These are phyloP conservation scores for Calliopum simillimum DNA, from an alignment of 2,888 invertebrate species.

Conservation along the genomic window DNA sequence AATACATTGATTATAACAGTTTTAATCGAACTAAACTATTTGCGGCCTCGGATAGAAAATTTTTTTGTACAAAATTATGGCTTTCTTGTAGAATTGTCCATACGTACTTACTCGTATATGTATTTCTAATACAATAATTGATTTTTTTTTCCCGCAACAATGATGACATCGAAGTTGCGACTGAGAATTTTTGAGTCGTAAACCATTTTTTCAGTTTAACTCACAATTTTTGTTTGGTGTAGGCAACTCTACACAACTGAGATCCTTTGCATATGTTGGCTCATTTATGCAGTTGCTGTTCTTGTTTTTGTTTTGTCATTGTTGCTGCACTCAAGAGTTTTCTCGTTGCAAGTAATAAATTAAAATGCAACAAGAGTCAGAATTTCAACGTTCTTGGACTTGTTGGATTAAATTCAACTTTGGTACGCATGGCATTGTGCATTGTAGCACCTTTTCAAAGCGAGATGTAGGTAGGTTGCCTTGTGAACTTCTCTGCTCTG, in stretches of 20 bases:
- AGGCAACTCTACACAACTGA: background rate
- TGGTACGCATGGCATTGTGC: background rate
- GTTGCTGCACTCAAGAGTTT: background rate
- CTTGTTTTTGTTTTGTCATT: no score
- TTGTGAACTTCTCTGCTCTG: background rate
- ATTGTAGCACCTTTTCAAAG: background rate
- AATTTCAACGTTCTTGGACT: slow-evolving; percentile 21
- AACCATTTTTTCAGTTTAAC: no score
- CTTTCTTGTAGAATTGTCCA: no score
- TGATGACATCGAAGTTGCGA: no score
- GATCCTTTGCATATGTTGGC: slow-evolving; percentile 18
- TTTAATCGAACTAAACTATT: no score
- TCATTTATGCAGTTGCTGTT: background rate
- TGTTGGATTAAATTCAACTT: background rate
- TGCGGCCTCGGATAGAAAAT: no score
- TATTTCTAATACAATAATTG: no score
- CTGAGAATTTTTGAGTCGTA: no score
- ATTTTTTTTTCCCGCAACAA: no score
- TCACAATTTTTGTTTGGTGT: slow-evolving; percentile 10
- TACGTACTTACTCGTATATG: no score
- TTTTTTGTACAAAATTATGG: no score
- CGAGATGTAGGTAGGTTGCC: background rate
- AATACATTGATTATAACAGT: no score
- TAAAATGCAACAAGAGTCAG: slow-evolving; percentile 47
- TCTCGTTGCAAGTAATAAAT: slow-evolving; percentile 46